Evolutionary conservation across 2,113 vertebrate genomes (phyloP), one percentile per base, ranked within the genome.

Genomic region (Chaetops frenatus): DNA sequence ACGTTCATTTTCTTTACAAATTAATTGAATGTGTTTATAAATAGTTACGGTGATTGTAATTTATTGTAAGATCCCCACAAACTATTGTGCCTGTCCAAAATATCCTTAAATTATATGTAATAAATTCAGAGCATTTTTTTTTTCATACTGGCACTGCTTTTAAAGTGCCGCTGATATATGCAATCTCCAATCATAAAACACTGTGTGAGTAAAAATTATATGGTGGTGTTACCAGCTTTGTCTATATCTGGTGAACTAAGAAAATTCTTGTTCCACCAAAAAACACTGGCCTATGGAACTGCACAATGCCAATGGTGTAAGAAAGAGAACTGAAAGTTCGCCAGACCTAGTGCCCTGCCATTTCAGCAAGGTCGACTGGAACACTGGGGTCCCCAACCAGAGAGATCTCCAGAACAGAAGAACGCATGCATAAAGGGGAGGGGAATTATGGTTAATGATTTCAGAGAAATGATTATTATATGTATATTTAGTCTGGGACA

Each of bases 341-440:
- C 18, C 23, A 35, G 24, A 18, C 10, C 8, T 18, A 16, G 24
- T 28, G 40, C 8, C 19, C 10, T 28, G 5, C 19, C 24, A 35
- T 53, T 31, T 28, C 60, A 51, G 31, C 1, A 1, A 28, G 31
- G 31, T 28, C 0, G 1, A 7, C 36, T 42, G 47, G 14, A 78
- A n/a, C 14, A n/a, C 47, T 27, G 23, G 23, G 6, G 8, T 42
- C 58, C 36, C n/a, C 24, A 36, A n/a, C 19, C 13, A 18, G 14
- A 64, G 36, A 64, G 36, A 64, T 19, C 4, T 23, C 15, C 11
- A 28, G 47, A 16, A 53, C 15, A 53, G 31, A n/a, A 56, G 29
- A 73, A 51, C 0, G 1, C 36, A 18, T 51, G 36, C 36, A 21
- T 40, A 53, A 28, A 35, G 5, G 9, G 36, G 36, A 42, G 31